Evolutionary conservation across 2,113 vertebrate species (phyloP).

Genomic region (Oreochromis aureus): DNA sequence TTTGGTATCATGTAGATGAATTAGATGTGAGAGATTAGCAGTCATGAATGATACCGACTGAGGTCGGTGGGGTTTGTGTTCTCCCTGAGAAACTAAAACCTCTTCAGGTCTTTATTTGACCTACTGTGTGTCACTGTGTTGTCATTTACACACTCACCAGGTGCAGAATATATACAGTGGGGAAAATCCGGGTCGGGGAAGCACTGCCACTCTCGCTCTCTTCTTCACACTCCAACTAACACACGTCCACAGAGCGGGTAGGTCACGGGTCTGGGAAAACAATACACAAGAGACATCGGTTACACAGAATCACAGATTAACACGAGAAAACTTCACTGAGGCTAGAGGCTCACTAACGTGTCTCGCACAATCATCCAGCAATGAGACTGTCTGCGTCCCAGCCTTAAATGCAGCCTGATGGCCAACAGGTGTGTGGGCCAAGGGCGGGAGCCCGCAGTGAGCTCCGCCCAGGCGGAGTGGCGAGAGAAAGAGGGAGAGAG

Average conservation of each 20-base stretch:
- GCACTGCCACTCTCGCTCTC: background rate
- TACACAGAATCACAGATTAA: background rate
- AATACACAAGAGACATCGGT: background rate
- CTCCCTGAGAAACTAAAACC: background rate
- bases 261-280: background rate
- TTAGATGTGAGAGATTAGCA: background rate
- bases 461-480: background rate
- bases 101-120: background rate
- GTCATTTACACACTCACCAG: background rate
- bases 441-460: background rate
- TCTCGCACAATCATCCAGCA: background rate
- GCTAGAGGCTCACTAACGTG: background rate
- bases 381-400: background rate
- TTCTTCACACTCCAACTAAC: background rate
- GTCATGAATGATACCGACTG: background rate
- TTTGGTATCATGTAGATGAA: background rate
- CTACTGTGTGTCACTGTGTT: background rate
- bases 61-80: background rate
- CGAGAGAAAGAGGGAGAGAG: background rate
- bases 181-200: background rate
- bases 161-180: background rate
- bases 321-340: background rate
- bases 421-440: background rate
- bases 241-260: background rate
- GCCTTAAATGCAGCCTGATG: background rate